A percentile compares a stretch with the other conserved stretches of the same genome.
phyloP scores from a whole-genome alignment of 2,113 vertebrate genomes.

The Xerus inauris region DNA sequence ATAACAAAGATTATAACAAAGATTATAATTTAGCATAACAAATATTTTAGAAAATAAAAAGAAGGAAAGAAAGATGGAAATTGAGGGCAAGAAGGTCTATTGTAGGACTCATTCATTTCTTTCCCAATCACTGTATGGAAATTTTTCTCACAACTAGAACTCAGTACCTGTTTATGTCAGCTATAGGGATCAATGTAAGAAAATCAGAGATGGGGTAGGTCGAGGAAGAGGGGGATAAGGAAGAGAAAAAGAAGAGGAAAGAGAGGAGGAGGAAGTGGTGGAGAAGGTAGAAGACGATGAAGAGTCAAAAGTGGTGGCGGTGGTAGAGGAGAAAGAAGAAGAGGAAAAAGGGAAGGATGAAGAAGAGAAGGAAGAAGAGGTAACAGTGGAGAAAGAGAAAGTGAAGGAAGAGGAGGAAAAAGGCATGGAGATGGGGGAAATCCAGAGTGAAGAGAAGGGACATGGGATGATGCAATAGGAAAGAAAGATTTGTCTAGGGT shows the following conservation, averaged over 20 bases:
- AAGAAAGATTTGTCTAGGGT: background rate
- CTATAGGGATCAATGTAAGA: background rate
- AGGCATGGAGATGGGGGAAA: no score
- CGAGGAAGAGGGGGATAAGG: no score
- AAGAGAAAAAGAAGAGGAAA: no score
- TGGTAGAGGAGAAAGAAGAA: no score
- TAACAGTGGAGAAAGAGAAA: no score
- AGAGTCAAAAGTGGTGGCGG: no score
- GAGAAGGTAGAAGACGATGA: background rate
- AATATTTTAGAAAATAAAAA: conserved; percentile 10
- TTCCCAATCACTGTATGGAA: background rate
- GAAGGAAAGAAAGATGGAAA: background rate
- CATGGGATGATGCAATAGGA: background rate
- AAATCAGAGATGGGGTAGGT: background rate
- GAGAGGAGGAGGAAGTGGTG: no score
- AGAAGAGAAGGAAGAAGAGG: background rate
- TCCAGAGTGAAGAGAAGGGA: background rate
- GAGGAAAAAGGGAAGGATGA: no score
- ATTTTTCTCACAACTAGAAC: background rate
- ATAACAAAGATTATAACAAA: no score
- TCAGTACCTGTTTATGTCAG: background rate
- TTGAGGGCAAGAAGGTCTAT: background rate
- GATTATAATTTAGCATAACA: conserved; percentile 1
- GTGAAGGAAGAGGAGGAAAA: no score
- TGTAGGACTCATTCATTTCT: background rate